Conservation (phyloP, 2,113 vertebrate species). For the Sialia sialis region DNA sequence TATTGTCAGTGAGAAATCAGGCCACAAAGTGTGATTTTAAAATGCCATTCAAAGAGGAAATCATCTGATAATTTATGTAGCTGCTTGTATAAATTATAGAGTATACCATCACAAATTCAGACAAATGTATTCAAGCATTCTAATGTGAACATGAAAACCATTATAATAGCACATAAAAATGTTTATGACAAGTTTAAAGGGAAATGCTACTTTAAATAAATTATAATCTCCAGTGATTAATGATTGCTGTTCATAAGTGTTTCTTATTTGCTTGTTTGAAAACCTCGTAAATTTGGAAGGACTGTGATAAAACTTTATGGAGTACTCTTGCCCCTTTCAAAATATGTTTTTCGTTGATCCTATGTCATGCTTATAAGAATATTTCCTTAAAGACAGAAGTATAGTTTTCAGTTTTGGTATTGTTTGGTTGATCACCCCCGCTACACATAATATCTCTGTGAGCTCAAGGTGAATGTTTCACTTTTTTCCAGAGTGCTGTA, state of each 20-base stretch:
- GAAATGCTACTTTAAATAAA: background rate
- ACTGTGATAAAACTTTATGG: background rate
- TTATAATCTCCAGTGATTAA: background rate
- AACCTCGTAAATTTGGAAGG: background rate
- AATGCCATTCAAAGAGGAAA: background rate
- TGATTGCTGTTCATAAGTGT: background rate
- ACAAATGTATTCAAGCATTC: background rate
- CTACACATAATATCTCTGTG: background rate
- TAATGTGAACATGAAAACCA: background rate
- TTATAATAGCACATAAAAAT: background rate
- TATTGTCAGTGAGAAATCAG: background rate
- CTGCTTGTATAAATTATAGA: background rate
- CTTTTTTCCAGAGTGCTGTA: constrained; percentile 69
- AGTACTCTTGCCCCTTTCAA: background rate
- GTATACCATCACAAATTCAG: background rate
- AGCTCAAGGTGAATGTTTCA: background rate
- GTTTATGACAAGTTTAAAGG: background rate
- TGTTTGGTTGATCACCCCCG: background rate
- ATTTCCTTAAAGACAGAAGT: background rate
- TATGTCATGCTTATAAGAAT: background rate
- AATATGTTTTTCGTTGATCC: background rate
- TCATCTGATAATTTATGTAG: background rate
- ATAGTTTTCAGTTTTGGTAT: background rate
- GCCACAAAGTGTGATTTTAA: background rate
- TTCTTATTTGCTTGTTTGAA: background rate